Conservation (phyloP, 2,888 invertebrate genomes). For the Drosophila fungiperda region DNA sequence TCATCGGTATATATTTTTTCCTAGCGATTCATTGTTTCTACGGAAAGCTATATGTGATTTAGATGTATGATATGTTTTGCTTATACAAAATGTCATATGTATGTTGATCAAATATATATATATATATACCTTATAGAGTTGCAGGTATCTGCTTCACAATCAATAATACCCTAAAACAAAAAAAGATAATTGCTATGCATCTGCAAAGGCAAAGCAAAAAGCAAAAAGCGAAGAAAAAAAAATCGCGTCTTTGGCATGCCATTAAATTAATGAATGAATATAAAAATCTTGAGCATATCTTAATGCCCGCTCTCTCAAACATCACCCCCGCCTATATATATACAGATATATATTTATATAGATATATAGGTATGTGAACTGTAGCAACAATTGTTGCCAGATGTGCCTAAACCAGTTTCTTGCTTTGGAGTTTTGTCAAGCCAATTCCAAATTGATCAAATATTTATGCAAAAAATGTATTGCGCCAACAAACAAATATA, state of each 20-base stretch:
- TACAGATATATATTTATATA: not conserved
- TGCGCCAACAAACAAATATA: slow-evolving; percentile 11
- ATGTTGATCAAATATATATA: not conserved
- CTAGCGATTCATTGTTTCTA: not conserved
- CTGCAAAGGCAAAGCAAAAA: slow-evolving; percentile 37
- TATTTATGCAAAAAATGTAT: slow-evolving; percentile 63
- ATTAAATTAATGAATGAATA: slow-evolving; percentile 69
- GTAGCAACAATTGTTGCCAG: slow-evolving; percentile 66
- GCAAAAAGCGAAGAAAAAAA: slow-evolving; percentile 1
- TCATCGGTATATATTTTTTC: not conserved
- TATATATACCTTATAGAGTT: not conserved
- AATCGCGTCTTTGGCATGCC: slow-evolving; percentile 42
- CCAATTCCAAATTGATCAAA: slow-evolving; percentile 70
- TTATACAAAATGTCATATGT: not conserved
- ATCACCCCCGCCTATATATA: slow-evolving; percentile 27
- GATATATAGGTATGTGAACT: slow-evolving; percentile 34
- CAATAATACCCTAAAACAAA: not conserved
- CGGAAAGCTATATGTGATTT: not conserved
- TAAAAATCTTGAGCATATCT: slow-evolving; percentile 32
- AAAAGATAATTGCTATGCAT: slow-evolving; percentile 64
- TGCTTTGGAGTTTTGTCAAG: slow-evolving; percentile 42
- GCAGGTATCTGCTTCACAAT: not conserved
- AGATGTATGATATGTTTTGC: not conserved
- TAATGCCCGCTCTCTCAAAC: not conserved
- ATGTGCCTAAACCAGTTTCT: slow-evolving; percentile 64